These are phyloP conservation scores for Xenentodon cancila DNA, from an alignment of 2,797 vertebrate genomes.

Conservation along the genomic window DNA sequence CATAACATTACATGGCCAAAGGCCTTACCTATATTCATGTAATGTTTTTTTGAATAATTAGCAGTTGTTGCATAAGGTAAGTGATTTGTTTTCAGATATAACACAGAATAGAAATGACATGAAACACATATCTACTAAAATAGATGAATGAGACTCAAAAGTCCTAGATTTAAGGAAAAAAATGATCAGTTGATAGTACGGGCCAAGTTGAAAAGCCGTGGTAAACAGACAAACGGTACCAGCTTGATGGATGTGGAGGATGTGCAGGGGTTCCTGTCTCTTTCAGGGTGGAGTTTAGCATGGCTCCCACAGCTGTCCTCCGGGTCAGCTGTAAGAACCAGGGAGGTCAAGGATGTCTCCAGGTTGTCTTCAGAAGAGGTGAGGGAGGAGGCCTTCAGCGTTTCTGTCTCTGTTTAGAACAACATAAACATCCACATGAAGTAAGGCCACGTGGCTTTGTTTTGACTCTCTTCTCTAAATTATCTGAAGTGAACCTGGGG, in stretches of 20 bases:
- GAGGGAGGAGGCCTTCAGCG: slow-evolving; percentile 43
- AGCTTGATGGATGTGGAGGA: slow-evolving; percentile 57
- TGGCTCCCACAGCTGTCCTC: slow-evolving; percentile 43
- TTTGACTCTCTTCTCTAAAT: neutral
- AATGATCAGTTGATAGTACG: neutral
- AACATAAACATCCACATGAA: slow-evolving; percentile 25
- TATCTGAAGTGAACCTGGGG: no score
- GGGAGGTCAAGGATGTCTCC: neutral
- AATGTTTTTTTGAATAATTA: neutral
- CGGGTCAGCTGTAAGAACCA: slow-evolving; percentile 29
- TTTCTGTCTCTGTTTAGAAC: slow-evolving; percentile 24
- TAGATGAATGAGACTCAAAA: slow-evolving; percentile 11
- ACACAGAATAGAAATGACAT: neutral
- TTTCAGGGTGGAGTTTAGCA: slow-evolving; percentile 28
- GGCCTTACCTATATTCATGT: no score
- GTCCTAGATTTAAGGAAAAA: neutral
- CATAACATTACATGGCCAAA: neutral
- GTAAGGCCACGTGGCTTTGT: neutral
- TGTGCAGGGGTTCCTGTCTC: slow-evolving; percentile 54
- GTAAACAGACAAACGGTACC: slow-evolving; percentile 45
- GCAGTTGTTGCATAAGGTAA: neutral
- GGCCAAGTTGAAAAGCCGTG: neutral
- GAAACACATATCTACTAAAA: neutral
- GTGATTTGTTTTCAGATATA: slow-evolving; percentile 6
- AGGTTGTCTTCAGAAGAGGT: slow-evolving; percentile 31